Percentiles rank a stretch among this genome's conserved stretches.
Conservation (phyloP, 2,797 vertebrate genomes). For the Pteronotus mesoamericanus region DNA sequence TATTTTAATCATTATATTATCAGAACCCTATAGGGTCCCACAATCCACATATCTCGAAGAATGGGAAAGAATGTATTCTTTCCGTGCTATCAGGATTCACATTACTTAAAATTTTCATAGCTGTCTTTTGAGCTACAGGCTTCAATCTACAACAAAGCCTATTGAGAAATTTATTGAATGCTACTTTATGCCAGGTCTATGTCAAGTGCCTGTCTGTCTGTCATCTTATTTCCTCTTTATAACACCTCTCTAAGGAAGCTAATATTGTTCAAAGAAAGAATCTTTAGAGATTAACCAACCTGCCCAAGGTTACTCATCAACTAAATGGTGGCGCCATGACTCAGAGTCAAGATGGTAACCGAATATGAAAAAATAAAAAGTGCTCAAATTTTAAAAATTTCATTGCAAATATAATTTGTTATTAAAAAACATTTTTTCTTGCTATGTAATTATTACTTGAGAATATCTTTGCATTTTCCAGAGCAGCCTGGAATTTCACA, state of each 20-base stretch:
- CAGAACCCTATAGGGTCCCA: neutral
- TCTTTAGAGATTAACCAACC: neutral
- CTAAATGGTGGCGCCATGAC: neutral
- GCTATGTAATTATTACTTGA: neutral
- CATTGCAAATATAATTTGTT: neutral
- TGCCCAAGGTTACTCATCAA: neutral
- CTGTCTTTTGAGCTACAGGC: neutral
- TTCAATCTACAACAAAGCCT: neutral
- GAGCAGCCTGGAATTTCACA: neutral
- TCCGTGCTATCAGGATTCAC: neutral
- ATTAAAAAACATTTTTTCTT: neutral
- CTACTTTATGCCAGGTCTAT: neutral
- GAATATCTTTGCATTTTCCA: neutral
- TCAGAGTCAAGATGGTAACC: neutral
- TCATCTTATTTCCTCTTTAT: neutral
- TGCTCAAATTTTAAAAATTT: neutral
- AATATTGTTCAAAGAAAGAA: neutral
- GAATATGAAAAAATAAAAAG: neutral
- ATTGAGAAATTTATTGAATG: neutral
- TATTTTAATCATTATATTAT: neutral
- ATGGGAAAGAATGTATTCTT: neutral
- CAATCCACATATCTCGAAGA: neutral
- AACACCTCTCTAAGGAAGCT: neutral
- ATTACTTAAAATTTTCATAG: neutral
- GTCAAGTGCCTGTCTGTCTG: neutral